These are phyloP conservation scores for Drosophila funebris DNA, from an alignment of 1,140 invertebrate genomes.

Conservation along the genomic window DNA sequence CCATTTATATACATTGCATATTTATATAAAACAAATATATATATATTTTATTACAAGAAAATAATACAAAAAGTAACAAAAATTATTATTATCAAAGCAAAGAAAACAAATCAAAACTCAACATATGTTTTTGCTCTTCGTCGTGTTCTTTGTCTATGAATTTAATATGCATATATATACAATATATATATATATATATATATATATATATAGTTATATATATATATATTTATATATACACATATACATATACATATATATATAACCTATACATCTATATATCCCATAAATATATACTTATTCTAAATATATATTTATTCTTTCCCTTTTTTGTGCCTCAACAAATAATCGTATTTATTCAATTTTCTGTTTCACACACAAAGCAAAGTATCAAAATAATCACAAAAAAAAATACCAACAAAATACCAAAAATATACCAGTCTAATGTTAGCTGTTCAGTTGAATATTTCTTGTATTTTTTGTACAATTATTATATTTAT, in stretches of 20 bases:
- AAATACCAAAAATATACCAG: constrained; percentile 10
- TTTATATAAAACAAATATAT: constrained; percentile 46
- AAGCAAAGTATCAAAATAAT: constrained; percentile 15
- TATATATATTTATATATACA: constrained; percentile 38
- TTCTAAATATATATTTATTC: constrained; percentile 1
- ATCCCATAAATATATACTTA: constrained; percentile 21
- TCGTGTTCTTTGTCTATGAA: constrained; percentile 84
- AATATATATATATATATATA: constrained; percentile 50
- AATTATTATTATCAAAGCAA: constrained; percentile 52
- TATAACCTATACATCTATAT: constrained; percentile 37
- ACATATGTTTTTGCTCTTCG: constrained; percentile 83
- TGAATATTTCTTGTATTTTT: constrained; percentile 7
- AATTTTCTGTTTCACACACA: constrained; percentile 28
- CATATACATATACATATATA: constrained; percentile 42
- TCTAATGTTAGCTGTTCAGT: constrained; percentile 30
- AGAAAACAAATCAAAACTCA: constrained; percentile 71
- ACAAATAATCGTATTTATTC: constrained; percentile 19
- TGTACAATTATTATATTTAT: not conserved
- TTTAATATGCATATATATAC: constrained; percentile 65
- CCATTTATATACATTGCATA: constrained; percentile 51
- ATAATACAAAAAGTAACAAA: constrained; percentile 54
- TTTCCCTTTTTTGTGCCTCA: constrained; percentile 8
- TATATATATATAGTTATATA: constrained; percentile 41
- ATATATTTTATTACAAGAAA: constrained; percentile 46
- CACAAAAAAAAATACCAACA: constrained; percentile 3